Evolutionary conservation across 2,113 vertebrate genomes (phyloP).

Genomic region (Pseudonaja textilis): DNA sequence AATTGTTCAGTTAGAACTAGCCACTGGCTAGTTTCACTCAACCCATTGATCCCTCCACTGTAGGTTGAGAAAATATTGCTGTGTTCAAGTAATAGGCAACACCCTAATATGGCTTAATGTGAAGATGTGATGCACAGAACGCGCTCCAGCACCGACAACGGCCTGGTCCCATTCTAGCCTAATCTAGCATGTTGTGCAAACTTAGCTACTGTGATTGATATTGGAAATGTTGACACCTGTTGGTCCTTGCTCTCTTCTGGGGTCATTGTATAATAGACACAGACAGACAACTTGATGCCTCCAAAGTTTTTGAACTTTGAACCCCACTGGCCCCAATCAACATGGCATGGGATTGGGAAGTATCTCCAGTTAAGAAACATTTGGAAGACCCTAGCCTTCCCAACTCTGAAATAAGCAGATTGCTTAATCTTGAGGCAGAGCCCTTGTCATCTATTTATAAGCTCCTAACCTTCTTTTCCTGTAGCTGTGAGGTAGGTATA

Average conservation of each 20-base stretch:
- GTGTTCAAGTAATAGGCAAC: neutral
- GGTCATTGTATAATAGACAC: neutral
- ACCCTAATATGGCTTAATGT: neutral
- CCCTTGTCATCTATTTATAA: neutral
- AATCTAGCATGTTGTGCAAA: neutral
- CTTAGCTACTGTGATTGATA: neutral
- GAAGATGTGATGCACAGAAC: neutral
- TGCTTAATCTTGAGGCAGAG: neutral
- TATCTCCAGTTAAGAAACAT: neutral
- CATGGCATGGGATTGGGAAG: neutral
- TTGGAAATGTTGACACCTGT: neutral
- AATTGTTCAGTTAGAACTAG: neutral
- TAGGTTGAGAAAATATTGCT: neutral
- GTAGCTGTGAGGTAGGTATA: neutral
- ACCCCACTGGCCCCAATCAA: neutral
- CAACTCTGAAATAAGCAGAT: neutral
- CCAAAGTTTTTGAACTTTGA: neutral
- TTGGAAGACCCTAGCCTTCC: neutral
- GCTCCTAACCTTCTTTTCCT: neutral
- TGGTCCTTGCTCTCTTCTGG: neutral
- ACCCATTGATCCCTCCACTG: neutral
- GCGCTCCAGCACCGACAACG: neutral
- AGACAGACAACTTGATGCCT: neutral
- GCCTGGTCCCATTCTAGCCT: neutral
- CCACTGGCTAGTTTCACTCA: neutral